Evolutionary conservation across 2,888 invertebrate genomes (phyloP).

Genomic region (Rhimphoctona megacephalus): DNA sequence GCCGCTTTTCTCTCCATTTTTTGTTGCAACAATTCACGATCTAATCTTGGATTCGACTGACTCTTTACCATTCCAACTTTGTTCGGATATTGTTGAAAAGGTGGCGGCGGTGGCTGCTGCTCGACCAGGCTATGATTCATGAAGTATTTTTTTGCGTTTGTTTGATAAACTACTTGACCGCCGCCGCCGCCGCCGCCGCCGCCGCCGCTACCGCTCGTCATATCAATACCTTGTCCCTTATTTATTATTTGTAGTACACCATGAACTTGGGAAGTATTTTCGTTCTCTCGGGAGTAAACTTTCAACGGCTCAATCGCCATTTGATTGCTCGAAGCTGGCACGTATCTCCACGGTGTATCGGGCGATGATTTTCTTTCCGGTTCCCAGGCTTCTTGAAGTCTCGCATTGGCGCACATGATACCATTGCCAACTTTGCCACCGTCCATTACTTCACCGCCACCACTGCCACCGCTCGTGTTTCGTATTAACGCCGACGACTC

Average conservation of each 20-base stretch:
- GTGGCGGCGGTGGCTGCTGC: conserved; percentile 19
- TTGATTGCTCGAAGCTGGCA: conserved; percentile 79
- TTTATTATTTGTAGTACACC: conserved; percentile 82
- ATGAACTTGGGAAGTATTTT: conserved; percentile 78
- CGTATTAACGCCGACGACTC: conserved; percentile 77
- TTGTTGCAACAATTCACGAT: conserved; percentile 80
- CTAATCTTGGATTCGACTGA: conserved; percentile 77
- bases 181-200: not conserved
- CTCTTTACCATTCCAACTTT: conserved; percentile 75
- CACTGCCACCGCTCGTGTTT: conserved; percentile 69
- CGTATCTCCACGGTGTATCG: conserved; percentile 83
- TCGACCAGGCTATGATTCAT: conserved; percentile 81
- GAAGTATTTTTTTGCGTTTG: conserved; percentile 81
- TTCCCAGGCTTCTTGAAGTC: conserved; percentile 84
- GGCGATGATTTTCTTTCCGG: conserved; percentile 82
- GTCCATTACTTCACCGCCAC: conserved; percentile 72
- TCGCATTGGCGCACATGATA: conserved; percentile 81
- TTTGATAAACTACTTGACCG: conserved; percentile 77
- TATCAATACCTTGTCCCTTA: conserved; percentile 81
- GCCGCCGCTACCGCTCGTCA: conserved; percentile 75
- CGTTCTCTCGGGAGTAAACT: conserved; percentile 76
- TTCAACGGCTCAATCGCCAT: conserved; percentile 80
- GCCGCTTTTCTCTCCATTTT: conserved; percentile 85
- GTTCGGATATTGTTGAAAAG: conserved; percentile 80
- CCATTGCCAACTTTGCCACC: conserved; percentile 81